Conservation (phyloP, 2,797 vertebrate genomes). For the Aphelocoma californica region DNA sequence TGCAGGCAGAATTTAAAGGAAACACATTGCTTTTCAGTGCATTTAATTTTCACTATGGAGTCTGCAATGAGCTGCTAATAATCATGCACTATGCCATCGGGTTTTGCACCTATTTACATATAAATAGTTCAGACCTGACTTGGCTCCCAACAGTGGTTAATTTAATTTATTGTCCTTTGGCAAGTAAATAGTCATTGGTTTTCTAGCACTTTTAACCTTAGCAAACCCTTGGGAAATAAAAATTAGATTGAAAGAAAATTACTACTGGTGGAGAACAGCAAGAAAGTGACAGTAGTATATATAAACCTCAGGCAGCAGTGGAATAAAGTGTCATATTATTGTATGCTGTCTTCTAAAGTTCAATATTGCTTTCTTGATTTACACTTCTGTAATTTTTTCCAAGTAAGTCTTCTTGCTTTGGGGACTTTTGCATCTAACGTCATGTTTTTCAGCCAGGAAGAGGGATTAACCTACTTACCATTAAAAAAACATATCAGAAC, state of each 20-base stretch:
- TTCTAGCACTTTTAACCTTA: constrained; percentile 80
- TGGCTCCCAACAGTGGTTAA: constrained; percentile 73
- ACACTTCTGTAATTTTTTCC: constrained; percentile 60
- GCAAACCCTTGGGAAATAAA: constrained; percentile 82
- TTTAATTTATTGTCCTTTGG: constrained; percentile 80
- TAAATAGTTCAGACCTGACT: constrained; percentile 76
- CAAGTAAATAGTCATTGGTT: constrained; percentile 76
- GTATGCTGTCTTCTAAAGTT: constrained; percentile 69
- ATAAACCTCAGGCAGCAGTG: constrained; percentile 75
- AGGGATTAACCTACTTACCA: constrained; percentile 47
- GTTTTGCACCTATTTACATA: constrained; percentile 77
- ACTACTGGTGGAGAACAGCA: constrained; percentile 75
- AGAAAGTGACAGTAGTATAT: constrained; percentile 82
- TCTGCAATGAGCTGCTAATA: constrained; percentile 66
- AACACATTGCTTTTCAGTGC: constrained; percentile 9
- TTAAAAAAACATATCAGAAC: not conserved
- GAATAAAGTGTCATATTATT: constrained; percentile 78
- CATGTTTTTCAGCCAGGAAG: constrained; percentile 26
- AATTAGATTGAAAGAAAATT: constrained; percentile 83
- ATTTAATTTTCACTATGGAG: constrained; percentile 53
- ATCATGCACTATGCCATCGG: constrained; percentile 54
- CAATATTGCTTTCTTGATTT: constrained; percentile 78
- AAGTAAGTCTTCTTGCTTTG: constrained; percentile 45
- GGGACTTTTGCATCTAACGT: constrained; percentile 48
- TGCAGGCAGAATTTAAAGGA: not conserved